Base-by-base conservation (phyloP, 1,140 invertebrate genomes). In the Macrosteles quadrilineatus region DNA sequence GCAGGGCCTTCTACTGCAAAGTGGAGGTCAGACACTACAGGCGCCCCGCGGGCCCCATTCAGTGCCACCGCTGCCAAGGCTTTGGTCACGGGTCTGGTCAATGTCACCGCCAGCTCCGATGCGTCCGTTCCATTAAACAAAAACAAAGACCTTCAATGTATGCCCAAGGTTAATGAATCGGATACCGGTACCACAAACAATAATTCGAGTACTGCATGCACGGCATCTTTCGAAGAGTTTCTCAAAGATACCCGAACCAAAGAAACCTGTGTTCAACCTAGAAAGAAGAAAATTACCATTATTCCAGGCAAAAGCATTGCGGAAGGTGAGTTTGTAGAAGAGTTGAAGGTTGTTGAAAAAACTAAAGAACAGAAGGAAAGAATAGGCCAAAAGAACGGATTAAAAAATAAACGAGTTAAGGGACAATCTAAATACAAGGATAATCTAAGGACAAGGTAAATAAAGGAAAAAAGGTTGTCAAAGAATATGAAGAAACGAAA, bases 111-210 rank as follows among this genome's bases (percentile, higher is more conserved):
- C n/a, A n/a, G n/a, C n/a, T n/a, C n/a, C n/a, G n/a, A n/a, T n/a
- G n/a, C n/a, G n/a, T n/a, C n/a, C n/a, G n/a, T 40, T 29, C 66
- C 66, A 29, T n/a, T 50, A 23, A 53, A 67, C 66, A 67, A 50
- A 31, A 27, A 67, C 12, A 50, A 67, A 53, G 66, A 53, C 47
- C 66, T 67, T 23, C 21, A 67, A 40, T 50, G 66, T 36, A n/a
- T 67, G 66, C 66, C 66, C n/a, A 67, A 53, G 25, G 17, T 53
- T 25, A 50, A 36, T 23, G 21, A n/a, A 29, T 19, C 66, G 47
- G 32, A 36, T 36, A 47, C 43, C 47, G 66, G 47, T 17, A 27
- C 21, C 43, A 67, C 12, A 23, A 17, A 31, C 47, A 31, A 25
- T 19, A 23, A 19, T 27, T 50, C 40, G 21, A 43, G 21, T 53